phyloP scores from a whole-genome alignment of 2,113 vertebrate genomes.

The Calyptomena viridis region DNA sequence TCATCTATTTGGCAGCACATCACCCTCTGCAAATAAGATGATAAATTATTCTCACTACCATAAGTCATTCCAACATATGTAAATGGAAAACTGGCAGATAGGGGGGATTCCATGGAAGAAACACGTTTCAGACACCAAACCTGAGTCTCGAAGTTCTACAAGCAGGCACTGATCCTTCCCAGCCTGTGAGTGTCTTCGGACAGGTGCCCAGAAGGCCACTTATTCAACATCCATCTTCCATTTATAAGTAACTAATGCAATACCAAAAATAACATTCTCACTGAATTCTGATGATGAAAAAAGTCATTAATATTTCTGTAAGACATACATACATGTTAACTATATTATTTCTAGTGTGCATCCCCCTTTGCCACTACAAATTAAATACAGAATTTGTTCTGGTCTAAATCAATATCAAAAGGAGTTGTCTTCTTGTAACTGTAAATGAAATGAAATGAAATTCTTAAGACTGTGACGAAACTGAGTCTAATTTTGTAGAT shows the following conservation, averaged over 20 bases:
- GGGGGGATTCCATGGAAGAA: background rate
- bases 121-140: background rate
- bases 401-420: background rate
- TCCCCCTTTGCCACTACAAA: background rate
- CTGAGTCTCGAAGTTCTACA: background rate
- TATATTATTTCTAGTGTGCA: background rate
- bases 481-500: background rate
- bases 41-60: background rate
- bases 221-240: background rate
- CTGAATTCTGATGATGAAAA: background rate
- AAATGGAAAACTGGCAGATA: background rate
- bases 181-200: background rate
- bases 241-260: background rate
- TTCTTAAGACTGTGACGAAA: background rate
- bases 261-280: background rate
- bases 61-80: background rate
- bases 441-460: background rate
- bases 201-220: background rate
- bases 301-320: background rate
- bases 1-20: background rate
- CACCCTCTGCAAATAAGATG: background rate
- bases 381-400: background rate
- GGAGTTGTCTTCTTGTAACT: background rate
- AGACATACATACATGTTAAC: background rate
- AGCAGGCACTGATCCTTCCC: background rate